Base-by-base conservation (phyloP, 1,140 invertebrate genomes). In the Drosophila burlai region DNA sequence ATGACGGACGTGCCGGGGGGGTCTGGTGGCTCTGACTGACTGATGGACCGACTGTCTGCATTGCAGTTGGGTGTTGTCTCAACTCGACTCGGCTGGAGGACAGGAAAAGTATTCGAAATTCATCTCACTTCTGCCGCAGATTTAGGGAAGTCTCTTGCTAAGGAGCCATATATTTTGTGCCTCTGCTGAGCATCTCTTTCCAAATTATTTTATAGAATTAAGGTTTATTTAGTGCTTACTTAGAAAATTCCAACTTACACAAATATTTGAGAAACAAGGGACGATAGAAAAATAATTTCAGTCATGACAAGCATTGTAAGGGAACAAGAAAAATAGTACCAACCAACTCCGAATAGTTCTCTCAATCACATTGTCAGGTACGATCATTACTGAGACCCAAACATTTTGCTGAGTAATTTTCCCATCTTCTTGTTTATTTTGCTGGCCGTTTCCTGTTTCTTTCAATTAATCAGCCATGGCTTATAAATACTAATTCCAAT, bases 401-500 rank as follows among this genome's bases (percentile, higher is more conserved):
- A 52, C n/a, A 52, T 24, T 26, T 13, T 50, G 69, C 13, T 40
- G n/a, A 72, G 66, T 73, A 55, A 73, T 73, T 73, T 69, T 58
- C 29, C 54, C 54, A 57, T 57, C 42, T 65, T 36, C 15, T 18
- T 80, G 40, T 75, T 42, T 57, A 61, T 55, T 65, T 64, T 62
- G 38, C 31, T 46, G 61, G 64, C 71, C 73, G 76, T 65, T 89
- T 86, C 60, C 67, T 76, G 42, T 40, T 58, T 42, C 75, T 60
- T 82, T 82, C 66, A 80, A 81, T 85, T 85, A 81, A 64, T 61
- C 62, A 62, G 77, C 43, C 50, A 62, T 50, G 61, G 21, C 64
- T 52, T 34, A 36, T 73, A 60, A 36, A 65, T 54, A 80, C 68
- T 83, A 81, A 87, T 83, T 80, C 80, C 80, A 87, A 87, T 87